These are phyloP conservation scores for Volucella bombylans DNA, from an alignment of 2,888 invertebrate genomes.

Conservation along the genomic window DNA sequence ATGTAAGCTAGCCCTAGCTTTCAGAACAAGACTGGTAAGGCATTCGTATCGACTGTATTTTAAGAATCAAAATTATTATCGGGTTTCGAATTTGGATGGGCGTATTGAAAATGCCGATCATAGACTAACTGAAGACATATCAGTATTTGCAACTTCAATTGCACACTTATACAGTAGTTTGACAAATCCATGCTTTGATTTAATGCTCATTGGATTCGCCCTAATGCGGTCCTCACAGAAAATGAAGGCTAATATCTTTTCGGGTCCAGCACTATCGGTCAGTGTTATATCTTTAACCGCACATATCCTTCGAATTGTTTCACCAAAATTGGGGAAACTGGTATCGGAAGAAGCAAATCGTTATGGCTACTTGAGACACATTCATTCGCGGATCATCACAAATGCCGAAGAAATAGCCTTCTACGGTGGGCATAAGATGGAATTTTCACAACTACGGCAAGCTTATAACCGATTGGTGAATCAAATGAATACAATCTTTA, in stretches of 20 bases:
- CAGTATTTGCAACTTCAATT: slow-evolving; percentile 93
- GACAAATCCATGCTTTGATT: slow-evolving; percentile 97
- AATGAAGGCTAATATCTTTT: slow-evolving; percentile 93
- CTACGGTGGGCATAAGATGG: slow-evolving; percentile 97
- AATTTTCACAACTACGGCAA: slow-evolving; percentile 90
- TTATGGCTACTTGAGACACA: slow-evolving; percentile 94
- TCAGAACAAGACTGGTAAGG: slow-evolving; percentile 93
- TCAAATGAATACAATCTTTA: slow-evolving; percentile 94
- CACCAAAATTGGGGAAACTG: slow-evolving; percentile 95
- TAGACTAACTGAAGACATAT: slow-evolving; percentile 96
- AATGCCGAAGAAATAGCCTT: slow-evolving; percentile 99
- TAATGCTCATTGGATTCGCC: slow-evolving; percentile 94
- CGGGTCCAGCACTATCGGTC: slow-evolving; percentile 91
- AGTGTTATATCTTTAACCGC: slow-evolving; percentile 93
- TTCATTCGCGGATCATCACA: slow-evolving; percentile 96
- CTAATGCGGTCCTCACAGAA: slow-evolving; percentile 92
- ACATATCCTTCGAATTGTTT: slow-evolving; percentile 90
- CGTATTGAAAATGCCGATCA: slow-evolving; percentile 97
- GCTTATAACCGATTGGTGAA: slow-evolving; percentile 92
- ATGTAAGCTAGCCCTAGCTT: slow-evolving; percentile 93
- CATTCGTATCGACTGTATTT: slow-evolving; percentile 97
- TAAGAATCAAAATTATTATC: slow-evolving; percentile 95
- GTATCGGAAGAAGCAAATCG: slow-evolving; percentile 97
- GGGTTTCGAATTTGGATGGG: slow-evolving; percentile 95
- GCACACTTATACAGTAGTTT: slow-evolving; percentile 98